Base-by-base conservation (phyloP, 2,888 invertebrate species). In the Tetranychus truncatus region DNA sequence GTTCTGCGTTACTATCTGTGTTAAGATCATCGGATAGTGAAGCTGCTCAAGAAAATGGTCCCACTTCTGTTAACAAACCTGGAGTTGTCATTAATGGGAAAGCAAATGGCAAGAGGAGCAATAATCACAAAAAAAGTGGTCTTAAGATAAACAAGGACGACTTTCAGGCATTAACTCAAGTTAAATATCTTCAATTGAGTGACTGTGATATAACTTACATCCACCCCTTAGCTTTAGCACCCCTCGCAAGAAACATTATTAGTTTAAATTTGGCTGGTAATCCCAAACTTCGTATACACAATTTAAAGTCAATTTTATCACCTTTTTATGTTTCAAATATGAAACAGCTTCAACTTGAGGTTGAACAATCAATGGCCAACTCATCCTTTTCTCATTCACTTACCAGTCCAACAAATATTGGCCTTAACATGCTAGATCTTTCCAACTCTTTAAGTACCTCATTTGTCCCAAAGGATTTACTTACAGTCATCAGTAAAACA, bases 81-180 rank as follows among this genome's bases (percentile, higher is more conserved):
- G 34, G 34, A 34, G 34, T 34, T 4, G 34, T 34, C 5, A 34
- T 34, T 34, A 34, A 34, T 34, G 1, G 34, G 34, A 34, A 24
- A 11, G 1, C 15, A 1, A 46, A 46, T 15, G 46, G 46, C 8
- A 46, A 15, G 55, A 55, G 15, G 55, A 15, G 2, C 55, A 55
- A 55, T 55, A 15, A 55, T 55, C 55, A 15, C 15, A 15, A 3
- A 8, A 55, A 45, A 66, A 71, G 34, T 71, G 66, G 66, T 6
- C 18, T 76, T 46, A 76, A 75, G 65, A 45, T 76, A n/a, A 73
- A 66, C 44, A 75, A 75, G 65, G 73, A 76, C 45, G 76, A 76
- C 46, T 66, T 76, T 11, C 21, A 66, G 34, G 21, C n/a, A 7
- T 71, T 76, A 55, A 66, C 69, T 9, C 76, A 76, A 69, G 45